Evolutionary conservation across 2,888 invertebrate species (phyloP).

Genomic region (Spodoptera littoralis): DNA sequence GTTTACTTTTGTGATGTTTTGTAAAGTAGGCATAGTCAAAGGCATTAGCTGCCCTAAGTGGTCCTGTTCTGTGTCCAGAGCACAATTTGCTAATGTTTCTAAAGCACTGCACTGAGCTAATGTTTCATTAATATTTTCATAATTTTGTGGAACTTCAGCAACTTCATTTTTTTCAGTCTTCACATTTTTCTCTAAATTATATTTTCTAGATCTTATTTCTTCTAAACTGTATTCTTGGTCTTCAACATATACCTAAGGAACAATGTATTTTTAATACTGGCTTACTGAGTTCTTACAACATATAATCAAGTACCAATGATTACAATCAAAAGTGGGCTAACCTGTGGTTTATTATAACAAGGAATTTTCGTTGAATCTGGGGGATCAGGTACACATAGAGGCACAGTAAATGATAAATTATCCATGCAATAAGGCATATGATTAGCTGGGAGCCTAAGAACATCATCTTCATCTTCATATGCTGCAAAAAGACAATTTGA

Average conservation of each 20-base stretch:
- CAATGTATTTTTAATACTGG: neutral
- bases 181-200: conserved; percentile 76
- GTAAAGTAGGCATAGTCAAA: conserved; percentile 79
- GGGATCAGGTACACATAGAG: conserved; percentile 90
- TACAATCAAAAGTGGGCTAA: conserved; percentile 54
- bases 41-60: conserved; percentile 85
- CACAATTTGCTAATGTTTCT: conserved; percentile 86
- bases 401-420: conserved; percentile 87
- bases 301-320: neutral
- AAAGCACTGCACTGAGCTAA: conserved; percentile 84
- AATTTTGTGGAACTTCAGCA: conserved; percentile 67
- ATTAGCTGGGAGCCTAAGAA: conserved; percentile 78
- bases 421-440: conserved; percentile 86
- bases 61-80: conserved; percentile 83
- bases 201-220: conserved; percentile 91
- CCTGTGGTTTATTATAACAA: conserved; percentile 92
- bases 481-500: conserved; percentile 74
- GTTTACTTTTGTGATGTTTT: conserved; percentile 84
- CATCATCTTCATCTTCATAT: conserved; percentile 90
- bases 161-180: conserved; percentile 73
- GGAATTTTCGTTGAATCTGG: conserved; percentile 89
- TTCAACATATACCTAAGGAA: conserved; percentile 80
- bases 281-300: too few species aligned
- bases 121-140: conserved; percentile 80
- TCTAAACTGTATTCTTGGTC: conserved; percentile 93